Evolutionary conservation across 2,888 invertebrate genomes (phyloP).

Genomic region (Drosophila mimetica): DNA sequence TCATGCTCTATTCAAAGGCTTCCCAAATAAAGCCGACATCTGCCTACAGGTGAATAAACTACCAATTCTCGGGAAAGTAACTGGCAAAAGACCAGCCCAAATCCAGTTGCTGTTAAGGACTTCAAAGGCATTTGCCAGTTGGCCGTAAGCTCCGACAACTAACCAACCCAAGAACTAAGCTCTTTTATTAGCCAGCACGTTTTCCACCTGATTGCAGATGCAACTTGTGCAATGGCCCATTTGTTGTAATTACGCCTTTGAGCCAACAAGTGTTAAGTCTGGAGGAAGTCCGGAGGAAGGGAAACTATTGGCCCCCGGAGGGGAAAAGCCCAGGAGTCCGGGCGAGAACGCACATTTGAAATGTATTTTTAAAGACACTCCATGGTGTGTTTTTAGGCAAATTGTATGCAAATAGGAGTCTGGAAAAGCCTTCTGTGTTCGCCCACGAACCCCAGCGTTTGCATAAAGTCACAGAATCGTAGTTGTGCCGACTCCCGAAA

Average conservation of each 20-base stretch:
- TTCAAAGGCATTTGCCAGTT: constrained; percentile 73
- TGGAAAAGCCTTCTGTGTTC: constrained; percentile 17
- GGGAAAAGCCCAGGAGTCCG: constrained; percentile 1
- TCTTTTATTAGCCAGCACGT: constrained; percentile 66
- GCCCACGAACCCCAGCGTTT: constrained; percentile 17
- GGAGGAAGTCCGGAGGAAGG: constrained; percentile 17
- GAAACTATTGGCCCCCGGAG: constrained; percentile 17
- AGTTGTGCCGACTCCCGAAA: constrained; percentile 18
- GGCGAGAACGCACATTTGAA: constrained; percentile 51
- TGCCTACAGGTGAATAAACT: constrained; percentile 31
- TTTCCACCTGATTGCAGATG: constrained; percentile 67
- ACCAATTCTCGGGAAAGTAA: neutral
- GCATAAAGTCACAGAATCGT: constrained; percentile 23
- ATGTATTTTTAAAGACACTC: constrained; percentile 79
- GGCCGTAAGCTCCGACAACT: constrained; percentile 25
- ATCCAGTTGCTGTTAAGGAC: constrained; percentile 46
- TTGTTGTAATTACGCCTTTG: constrained; percentile 78
- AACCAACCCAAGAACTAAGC: constrained; percentile 45
- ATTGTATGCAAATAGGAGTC: constrained; percentile 74
- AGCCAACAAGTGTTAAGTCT: constrained; percentile 75
- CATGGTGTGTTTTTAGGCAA: constrained; percentile 77
- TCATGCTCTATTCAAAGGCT: neutral
- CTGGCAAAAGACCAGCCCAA: constrained; percentile 31
- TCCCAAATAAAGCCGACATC: neutral
- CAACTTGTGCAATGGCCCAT: constrained; percentile 55